Base-by-base conservation (phyloP, 35 echinoderm and acorn worm genomes). In the Hemicentrotus pulcherrimus region DNA sequence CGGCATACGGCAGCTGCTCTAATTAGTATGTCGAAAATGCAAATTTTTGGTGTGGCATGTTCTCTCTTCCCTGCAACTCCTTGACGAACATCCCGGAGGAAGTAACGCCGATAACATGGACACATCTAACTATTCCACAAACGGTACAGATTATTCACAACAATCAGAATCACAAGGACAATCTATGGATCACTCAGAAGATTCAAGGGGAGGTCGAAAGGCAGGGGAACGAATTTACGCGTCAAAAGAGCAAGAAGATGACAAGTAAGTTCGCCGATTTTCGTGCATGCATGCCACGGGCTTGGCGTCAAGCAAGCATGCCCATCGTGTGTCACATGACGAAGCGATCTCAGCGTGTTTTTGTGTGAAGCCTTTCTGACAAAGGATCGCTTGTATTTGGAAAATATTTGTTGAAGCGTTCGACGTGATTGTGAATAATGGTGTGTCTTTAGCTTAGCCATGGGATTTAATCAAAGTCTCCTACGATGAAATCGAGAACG, bases 31-130 rank as follows among this genome's bases (percentile, higher is more conserved):
- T 93, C 46, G 91, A 58, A 93, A 93, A 93, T 93, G 91, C 91
- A 93, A 93, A 93, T 93, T 93, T 41, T 93, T 93, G 91, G 91
- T 93, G 91, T 93, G 91, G 91, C 91, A 93, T 93, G 91, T 93
- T 93, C 91, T 93, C 91, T 93, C 88, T 47, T 58, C 91, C 32
- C 48, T 13, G 46, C 48, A 47, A 50, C 91, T 93, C 91, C 91
- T 93, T 93, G 91, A 93, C 91, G 91, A 93, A 93, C 91, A 93
- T 93, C 91, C 91, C 91, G 91, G 91, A 93, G 91, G 32, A 93
- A 93, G 46, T 93, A 46, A 46, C 91, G 88, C 88, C 88, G 91
- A 50, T 58, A 93, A 50, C 91, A 93, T 93, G 91, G 91, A 93
- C 46, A 18, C 91, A 47, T 31, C 91, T 47, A 58, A 93, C 30